These are phyloP conservation scores for Myrmecophaga tridactyla DNA, from an alignment of 2,113 vertebrate species.

Conservation along the genomic window DNA sequence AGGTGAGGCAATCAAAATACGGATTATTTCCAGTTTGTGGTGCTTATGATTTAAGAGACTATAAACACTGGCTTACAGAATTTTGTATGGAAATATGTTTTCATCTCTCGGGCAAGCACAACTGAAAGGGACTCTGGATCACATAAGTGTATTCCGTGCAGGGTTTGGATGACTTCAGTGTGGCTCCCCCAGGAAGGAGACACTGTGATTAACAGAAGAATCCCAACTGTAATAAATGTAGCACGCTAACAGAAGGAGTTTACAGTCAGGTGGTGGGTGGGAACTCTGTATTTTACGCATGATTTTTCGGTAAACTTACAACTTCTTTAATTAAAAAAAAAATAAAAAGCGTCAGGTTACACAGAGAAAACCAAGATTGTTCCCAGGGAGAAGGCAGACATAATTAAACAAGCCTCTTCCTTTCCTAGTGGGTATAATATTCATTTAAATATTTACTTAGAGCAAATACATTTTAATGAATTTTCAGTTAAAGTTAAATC, in stretches of 20 bases:
- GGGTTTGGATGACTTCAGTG: not conserved
- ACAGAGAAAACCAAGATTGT: not conserved
- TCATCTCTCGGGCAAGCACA: rapidly evolving
- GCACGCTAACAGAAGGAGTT: too few relatives aligned
- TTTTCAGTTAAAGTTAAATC: conserved; percentile 69
- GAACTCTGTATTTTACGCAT: too few relatives aligned
- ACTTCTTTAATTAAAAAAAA: too few relatives aligned
- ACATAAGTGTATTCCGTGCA: not conserved
- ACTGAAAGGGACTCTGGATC: not conserved
- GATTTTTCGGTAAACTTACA: too few relatives aligned
- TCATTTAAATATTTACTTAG: conserved; percentile 76
- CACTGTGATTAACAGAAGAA: not conserved
- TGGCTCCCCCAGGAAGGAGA: not conserved
- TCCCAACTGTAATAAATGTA: too few relatives aligned
- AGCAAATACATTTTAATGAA: conserved; percentile 70
- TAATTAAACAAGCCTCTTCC: not conserved
- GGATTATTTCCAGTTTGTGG: too few relatives aligned
- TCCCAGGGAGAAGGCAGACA: not conserved
- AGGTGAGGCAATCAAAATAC: too few relatives aligned
- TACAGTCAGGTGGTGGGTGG: too few relatives aligned
- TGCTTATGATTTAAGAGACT: rapidly evolving
- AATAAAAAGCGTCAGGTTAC: not conserved
- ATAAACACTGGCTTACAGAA: not conserved
- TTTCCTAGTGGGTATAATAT: not conserved
- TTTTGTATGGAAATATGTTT: rapidly evolving